Evolutionary conservation across 2,888 invertebrate species (phyloP), one percentile per base, ranked within the genome.

Genomic region (Stenurella melanura): DNA sequence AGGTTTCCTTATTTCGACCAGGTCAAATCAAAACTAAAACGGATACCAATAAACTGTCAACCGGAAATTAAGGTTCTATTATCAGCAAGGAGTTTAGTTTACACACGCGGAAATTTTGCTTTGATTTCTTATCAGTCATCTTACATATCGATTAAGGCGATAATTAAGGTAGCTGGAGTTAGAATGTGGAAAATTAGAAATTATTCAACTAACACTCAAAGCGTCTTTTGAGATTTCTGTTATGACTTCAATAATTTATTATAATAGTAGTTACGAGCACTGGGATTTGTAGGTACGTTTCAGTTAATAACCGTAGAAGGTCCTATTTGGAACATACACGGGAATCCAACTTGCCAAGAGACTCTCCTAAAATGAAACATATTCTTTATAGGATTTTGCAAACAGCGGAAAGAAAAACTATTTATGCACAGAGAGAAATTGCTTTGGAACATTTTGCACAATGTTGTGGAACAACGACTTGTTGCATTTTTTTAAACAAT

Each of bases 41-140:
- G 67, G 69, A 69, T 69, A 69, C 34, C 69, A 58, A 30, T 34
- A 57, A 57, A 70, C 70, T 60, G 70, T 50, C 10, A 19, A 54
- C 12, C 61, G 61, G 74, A 69, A 74, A 74, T 69, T 68, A 74
- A 68, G 50, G 54, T 26, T 73, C 54, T 63, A 68, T 61, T 74
- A 74, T 74, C 74, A 61, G 69, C n/a, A 18, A 54, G 68, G 26
- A 68, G 68, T 74, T 68, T 61, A 60, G 67, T 19, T 67, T 56
- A 66, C 38, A 74, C 60, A 50, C 63, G 50, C 64, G 5, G 58
- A 57, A 58, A 70, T 58, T 69, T 57, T 69, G 30, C 34, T 60
- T 38, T 42, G 15, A 64, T 38, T 42, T 30, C 19, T 34, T 61
- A 60, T 70, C 60, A 15, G 19, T 42, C 19, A 19, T 60, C 34